Evolutionary conservation across 2,113 vertebrate genomes (phyloP), one percentile per base, ranked within the genome.

Genomic region (Regulus satrapa): DNA sequence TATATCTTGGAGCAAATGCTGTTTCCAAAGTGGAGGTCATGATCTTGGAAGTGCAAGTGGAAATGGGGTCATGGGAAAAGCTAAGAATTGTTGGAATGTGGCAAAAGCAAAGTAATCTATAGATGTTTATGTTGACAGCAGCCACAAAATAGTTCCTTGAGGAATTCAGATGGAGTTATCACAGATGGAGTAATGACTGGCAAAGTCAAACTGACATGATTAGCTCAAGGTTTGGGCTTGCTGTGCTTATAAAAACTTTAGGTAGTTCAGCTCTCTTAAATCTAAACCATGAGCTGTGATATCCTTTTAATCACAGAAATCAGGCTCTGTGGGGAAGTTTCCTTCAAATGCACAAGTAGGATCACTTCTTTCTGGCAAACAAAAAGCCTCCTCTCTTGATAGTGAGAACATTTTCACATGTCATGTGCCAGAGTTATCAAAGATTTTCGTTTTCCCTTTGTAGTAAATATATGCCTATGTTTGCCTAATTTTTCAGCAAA

Each of bases 21-120:
- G 17, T 85, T 95, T 90, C 74, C 66, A 89, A 92, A 92, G 59
- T 43, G 25, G 34, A 81, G 92, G 91, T 95, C 95, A 59, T 80
- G 92, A 66, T 93, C 96, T 93, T 95, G 83, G 79, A 95, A 93
- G 68, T 77, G 78, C 79, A 88, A 71, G 88, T 94, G 85, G 91
- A 94, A 96, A 88, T 66, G 32, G 88, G 92, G 90, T 94, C 90
- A 93, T 90, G 92, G 92, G 96, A 93, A 96, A 97, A 96, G 38
- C 24, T 74, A 63, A 74, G 63, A 83, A 88, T 46, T 86, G 79
- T 45, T 84, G 79, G 48, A 90, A 95, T 83, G 63, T 52, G 75
- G 59, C 89, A 82, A 90, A 93, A 93, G 63, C n/a, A 51, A 75
- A 87, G 66, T 41, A 87, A 95, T 88, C 92, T 93, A 74, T 69